Base-by-base conservation (phyloP, 2,113 vertebrate genomes). In the Triplophysa tibetana region DNA sequence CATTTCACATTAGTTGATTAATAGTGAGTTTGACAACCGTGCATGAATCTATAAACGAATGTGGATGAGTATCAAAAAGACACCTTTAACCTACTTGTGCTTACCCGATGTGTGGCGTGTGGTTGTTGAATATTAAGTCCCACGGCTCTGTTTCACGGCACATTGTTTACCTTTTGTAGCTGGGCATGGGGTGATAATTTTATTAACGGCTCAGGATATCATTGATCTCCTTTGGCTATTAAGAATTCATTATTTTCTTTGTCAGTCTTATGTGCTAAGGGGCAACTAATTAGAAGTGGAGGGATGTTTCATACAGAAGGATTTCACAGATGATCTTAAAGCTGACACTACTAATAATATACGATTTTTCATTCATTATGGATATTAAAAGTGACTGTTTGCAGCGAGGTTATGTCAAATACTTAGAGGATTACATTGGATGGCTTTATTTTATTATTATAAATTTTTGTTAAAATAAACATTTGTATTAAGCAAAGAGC, bases 271-370 rank as follows among this genome's bases (percentile, higher is more conserved):
- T 62, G 16, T 50, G 69, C 66, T 54, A 16, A 65, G 56, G 77
- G 67, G 70, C 45, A 24, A 70, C 70, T 67, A 84, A 84, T 84
- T 81, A 84, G 70, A 69, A 58, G 63, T 68, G 11, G 77, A 75
- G 62, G 33, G 43, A 73, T 56, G 41, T 70, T 50, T 75, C 78
- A 73, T 77, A 50, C 75, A 54, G 23, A 69, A 70, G 58, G 78
- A 74, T 75, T 81, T 78, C 56, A 78, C 60, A 84, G 29, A 79
- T 72, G 62, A 81, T 58, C 69, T 68, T 8, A 67, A 65, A 52
- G 21, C 58, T 78, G 70, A 75, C 56, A 73, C 43, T 29, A 38
- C 16, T 70, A 80, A 83, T 66, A 66, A 72, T 78, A 41, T 48
- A 84, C 38, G 56, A 78, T 48, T 63, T 63, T 63, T 63, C 1